Conservation (phyloP, 2,797 vertebrate genomes). For the Silurus lanzhouensis region DNA sequence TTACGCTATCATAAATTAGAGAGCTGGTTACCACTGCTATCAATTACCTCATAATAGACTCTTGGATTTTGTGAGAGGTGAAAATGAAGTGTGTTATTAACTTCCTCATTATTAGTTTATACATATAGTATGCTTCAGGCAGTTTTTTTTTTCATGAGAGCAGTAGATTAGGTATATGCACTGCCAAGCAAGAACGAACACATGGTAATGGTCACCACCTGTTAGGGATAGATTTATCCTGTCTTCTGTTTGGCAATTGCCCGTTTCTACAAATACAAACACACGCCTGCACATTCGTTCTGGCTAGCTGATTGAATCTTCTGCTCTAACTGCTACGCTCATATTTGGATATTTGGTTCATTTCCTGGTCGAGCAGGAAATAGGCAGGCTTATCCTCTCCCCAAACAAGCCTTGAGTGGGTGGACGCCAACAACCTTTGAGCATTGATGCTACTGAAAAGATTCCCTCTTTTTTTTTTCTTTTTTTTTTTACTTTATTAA, state of each 20-base stretch:
- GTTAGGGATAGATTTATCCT: constrained; percentile 57
- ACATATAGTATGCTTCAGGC: constrained; percentile 12
- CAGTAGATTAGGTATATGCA: constrained; percentile 53
- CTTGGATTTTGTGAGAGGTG: not conserved
- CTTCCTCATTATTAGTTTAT: not conserved
- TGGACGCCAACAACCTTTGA: constrained; percentile 65
- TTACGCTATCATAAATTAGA: not conserved
- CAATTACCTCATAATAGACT: not conserved
- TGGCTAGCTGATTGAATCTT: constrained; percentile 62
- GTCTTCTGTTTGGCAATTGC: constrained; percentile 49
- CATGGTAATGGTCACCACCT: constrained; percentile 63
- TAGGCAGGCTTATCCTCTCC: constrained; percentile 55
- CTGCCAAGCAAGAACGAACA: constrained; percentile 46
- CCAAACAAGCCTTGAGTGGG: constrained; percentile 62
- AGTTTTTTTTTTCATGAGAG: constrained; percentile 14
- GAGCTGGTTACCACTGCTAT: not conserved
- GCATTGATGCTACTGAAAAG: constrained; percentile 60
- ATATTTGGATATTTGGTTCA: constrained; percentile 60
- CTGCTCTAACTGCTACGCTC: constrained; percentile 54
- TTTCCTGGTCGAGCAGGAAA: constrained; percentile 56
- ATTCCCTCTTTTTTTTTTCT: not conserved
- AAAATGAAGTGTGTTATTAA: constrained; percentile 3
- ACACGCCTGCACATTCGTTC: constrained; percentile 31
- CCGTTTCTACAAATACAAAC: constrained; percentile 47
- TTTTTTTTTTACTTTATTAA: too few relatives aligned